phyloP scores from a whole-genome alignment of 2,888 invertebrate species.

The Troglohyphantes excavatus region DNA sequence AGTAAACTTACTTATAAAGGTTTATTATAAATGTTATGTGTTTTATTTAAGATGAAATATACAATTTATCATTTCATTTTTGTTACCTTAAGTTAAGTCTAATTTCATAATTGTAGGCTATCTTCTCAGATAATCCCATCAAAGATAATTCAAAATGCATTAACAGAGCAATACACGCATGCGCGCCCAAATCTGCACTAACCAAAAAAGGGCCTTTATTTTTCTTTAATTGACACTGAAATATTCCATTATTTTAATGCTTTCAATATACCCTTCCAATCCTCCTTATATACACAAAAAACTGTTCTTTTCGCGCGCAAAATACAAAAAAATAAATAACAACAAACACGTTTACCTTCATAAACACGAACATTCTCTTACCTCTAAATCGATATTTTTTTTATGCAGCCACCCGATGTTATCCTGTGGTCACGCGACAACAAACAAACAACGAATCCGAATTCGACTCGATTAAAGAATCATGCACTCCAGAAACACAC shows the following conservation, averaged over 20 bases:
- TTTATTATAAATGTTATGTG: no score
- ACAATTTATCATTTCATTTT: no score
- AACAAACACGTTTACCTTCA: not conserved
- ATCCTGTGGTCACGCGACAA: not conserved
- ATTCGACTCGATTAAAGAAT: no score
- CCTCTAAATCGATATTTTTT: slow-evolving; percentile 28
- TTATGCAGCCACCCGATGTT: slow-evolving; percentile 15
- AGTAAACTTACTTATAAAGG: no score
- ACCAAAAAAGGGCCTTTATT: slow-evolving; percentile 10
- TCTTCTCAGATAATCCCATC: no score
- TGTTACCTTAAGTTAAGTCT: no score
- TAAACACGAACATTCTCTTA: slow-evolving; percentile 21
- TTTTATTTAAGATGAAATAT: no score
- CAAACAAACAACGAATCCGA: not conserved
- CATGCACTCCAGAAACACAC: no score
- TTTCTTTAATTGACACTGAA: not conserved
- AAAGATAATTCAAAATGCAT: no score
- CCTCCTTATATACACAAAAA: no score
- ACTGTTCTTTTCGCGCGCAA: not conserved
- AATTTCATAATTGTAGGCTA: no score
- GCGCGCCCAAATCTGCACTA: slow-evolving; percentile 23
- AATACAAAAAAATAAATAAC: not conserved
- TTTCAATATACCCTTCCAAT: no score
- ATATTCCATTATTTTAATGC: not conserved
- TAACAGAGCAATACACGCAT: slow-evolving; percentile 24